Conservation (phyloP, 2,797 vertebrate species). For the Lepus townsendii region DNA sequence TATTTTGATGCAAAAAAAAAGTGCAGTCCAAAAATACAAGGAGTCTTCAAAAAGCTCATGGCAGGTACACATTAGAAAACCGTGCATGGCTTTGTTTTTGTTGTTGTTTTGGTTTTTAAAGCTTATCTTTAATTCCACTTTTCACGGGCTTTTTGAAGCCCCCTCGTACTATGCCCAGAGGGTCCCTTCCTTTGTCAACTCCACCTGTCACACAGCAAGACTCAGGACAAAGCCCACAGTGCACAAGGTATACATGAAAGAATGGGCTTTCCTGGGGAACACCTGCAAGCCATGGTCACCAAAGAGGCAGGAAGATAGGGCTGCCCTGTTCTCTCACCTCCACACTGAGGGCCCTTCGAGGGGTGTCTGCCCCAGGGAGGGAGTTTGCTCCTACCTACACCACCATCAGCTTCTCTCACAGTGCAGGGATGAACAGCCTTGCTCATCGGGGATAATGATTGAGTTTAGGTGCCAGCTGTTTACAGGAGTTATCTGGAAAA, state of each 20-base stretch:
- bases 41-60: too few relatives aligned
- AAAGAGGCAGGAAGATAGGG: neutral
- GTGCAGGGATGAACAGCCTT: neutral
- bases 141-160: too few relatives aligned
- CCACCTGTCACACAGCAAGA: too few relatives aligned
- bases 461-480: neutral
- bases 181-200: neutral
- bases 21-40: too few relatives aligned
- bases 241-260: neutral
- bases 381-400: neutral
- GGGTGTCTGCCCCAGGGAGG: neutral
- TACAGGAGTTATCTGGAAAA: neutral
- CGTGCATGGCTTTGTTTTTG: too few relatives aligned
- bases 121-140: too few relatives aligned
- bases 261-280: neutral
- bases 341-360: neutral
- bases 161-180: too few relatives aligned
- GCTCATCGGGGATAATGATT: too few relatives aligned
- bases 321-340: neutral
- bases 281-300: neutral
- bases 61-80: too few relatives aligned
- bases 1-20: too few relatives aligned
- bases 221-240: neutral
- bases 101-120: too few relatives aligned
- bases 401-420: neutral